These are phyloP conservation scores for Caenorhabditis inopinata DNA, from an alignment of 1,140 invertebrate genomes.

Conservation along the genomic window DNA sequence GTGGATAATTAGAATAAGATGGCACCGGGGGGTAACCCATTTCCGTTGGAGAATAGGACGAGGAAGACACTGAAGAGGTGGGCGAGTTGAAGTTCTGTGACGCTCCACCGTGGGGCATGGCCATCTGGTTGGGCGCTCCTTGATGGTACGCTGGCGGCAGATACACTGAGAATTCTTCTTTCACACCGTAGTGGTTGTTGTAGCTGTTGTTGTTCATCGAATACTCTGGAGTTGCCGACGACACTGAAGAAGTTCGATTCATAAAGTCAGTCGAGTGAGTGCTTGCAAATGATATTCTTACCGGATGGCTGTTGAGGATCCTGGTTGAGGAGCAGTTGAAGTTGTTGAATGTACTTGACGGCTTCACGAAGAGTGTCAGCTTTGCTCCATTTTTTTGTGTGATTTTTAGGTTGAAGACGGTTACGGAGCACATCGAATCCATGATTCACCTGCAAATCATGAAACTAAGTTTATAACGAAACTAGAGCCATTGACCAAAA, in stretches of 20 bases:
- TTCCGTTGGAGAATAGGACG: not conserved
- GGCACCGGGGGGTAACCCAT: not conserved
- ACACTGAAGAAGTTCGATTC: not conserved
- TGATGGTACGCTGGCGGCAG: not conserved
- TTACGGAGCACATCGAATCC: conserved; percentile 38
- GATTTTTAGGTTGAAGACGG: not conserved
- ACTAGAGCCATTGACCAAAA: too few relatives aligned
- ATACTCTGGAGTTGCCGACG: not conserved
- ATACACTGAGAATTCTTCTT: not conserved
- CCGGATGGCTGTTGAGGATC: not conserved
- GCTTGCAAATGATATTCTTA: too few relatives aligned
- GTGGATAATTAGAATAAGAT: not conserved
- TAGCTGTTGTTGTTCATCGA: not conserved
- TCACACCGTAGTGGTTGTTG: not conserved
- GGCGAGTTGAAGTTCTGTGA: not conserved
- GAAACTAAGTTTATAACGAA: too few relatives aligned
- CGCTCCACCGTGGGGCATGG: not conserved
- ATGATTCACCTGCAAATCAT: conserved; percentile 38
- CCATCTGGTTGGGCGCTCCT: not conserved
- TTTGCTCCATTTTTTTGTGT: conserved; percentile 45
- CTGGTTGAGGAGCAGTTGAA: conserved; percentile 21
- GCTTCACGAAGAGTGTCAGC: conserved; percentile 45
- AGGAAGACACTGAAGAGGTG: not conserved
- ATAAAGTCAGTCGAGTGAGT: too few relatives aligned
- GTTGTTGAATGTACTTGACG: conserved; percentile 37